Evolutionary conservation across 2,888 invertebrate species (phyloP), one percentile per base, ranked within the genome.

Genomic region (Hydrotaea cyrtoneurina): DNA sequence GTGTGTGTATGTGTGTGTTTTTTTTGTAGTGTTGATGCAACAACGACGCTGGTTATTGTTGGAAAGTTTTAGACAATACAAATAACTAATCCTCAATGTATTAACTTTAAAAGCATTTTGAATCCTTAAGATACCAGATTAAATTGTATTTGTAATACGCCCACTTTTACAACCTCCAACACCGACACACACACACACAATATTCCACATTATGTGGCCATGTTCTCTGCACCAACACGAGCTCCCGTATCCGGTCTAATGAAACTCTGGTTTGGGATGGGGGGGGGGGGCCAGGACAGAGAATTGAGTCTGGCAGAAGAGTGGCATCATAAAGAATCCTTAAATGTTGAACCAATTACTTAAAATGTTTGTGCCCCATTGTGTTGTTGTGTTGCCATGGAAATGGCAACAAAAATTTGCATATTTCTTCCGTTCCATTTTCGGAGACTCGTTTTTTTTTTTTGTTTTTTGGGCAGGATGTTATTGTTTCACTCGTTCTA

Each of bases 281-380:
- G 3, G 8, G 10, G n/a, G n/a, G 50, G n/a, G 43, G 43, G 4
- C 50, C n/a, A 50, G 15, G 10, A 15, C 23, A 59, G 59, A 59
- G 39, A 31, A 2, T 31, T 59, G 46, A 19, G 73, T 46, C 15
- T 46, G 62, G 39, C 1, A n/a, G 72, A 64, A 19, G n/a, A 69
- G 39, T 23, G 17, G 10, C 31, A 78, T 86, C 80, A 88, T 90
- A 91, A 91, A 90, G 89, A 91, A 91, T 89, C 88, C 89, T 90
- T 85, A 92, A 92, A 92, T 91, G 89, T 90, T 92, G 89, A 92
- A 91, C 91, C 92, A 92, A 92, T 92, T 92, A 92, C 92, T 92
- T 92, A 92, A 92, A 92, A 90, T 90, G 91, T 90, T 69, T 69
- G 69, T 89, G 88, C 89, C 87, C 90, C 90, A 91, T 91, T 91